Evolutionary conservation across 2,113 vertebrate genomes (phyloP), one percentile per base, ranked within the genome.

Genomic region (Seriola quinqueradiata): DNA sequence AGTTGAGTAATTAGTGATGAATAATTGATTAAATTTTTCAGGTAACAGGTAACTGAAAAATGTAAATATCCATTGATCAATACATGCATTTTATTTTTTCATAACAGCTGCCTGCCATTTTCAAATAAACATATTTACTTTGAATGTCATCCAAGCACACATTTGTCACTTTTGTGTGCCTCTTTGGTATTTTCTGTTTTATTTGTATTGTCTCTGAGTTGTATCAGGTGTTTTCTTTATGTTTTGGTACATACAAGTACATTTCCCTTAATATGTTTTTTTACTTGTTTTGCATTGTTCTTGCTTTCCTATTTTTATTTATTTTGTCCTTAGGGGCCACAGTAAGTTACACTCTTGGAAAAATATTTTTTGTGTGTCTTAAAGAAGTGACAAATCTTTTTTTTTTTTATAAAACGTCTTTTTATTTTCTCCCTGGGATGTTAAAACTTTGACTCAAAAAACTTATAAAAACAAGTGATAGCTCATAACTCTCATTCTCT

Each of bases 241-340:
- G 25, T 63, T 78, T 55, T 55, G 3, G 61, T 38, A 61, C 21
- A 7, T 50, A n/a, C n/a, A 11, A 58, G 4, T 23, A 12, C 34
- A 50, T 50, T 77, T 58, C 4, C n/a, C 17, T 60, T 57, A 14
- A 23, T 65, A 21, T 65, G 4, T 40, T 38, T 19, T 46, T 50
- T 50, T 6, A 50, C 48, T 50, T n/a, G 8, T 11, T 8, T 61
- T 19, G 9, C 14, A 4, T 59, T 44, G 32, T 68, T 54, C 55
- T 38, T 75, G 65, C 25, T 38, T 25, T 69, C 14, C 63, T 3
- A 8, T 63, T 66, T 52, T 8, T n/a, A 59, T 59, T 54, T 71
- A 50, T 64, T 58, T 66, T 58, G 67, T 77, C 81, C 54, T 46
- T 14, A 10, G 52, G 34, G 42, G 48, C 21, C 38, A 21, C 46